phyloP scores from a whole-genome alignment of 2,113 vertebrate species.

The Oncorhynchus mykiss region DNA sequence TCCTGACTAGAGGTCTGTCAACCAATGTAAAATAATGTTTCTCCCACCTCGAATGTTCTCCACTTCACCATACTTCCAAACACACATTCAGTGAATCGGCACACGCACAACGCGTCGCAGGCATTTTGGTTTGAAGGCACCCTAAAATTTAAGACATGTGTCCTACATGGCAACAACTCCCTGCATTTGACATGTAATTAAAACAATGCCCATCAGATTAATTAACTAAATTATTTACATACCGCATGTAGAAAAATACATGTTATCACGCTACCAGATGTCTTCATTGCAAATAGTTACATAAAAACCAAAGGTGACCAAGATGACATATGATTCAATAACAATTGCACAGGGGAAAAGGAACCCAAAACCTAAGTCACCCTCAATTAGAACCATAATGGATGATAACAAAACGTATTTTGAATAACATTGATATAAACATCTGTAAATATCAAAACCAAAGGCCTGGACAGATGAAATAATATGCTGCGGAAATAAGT shows the following conservation, averaged over 20 bases:
- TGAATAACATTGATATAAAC: background rate
- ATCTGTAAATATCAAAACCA: slow-evolving; percentile 37
- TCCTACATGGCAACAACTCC: background rate
- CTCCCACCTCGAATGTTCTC: background rate
- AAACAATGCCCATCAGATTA: too few species aligned
- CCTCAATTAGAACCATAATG: slow-evolving; percentile 15
- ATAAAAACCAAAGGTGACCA: background rate
- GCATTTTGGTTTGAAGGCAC: background rate
- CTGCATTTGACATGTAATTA: background rate
- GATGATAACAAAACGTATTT: background rate
- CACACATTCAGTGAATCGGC: background rate
- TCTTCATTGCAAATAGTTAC: background rate
- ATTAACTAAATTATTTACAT: too few species aligned
- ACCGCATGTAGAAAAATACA: background rate
- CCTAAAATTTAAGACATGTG: background rate
- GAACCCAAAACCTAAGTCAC: slow-evolving; percentile 11
- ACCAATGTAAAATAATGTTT: slow-evolving; percentile 3
- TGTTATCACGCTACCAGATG: background rate
- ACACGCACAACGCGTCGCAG: background rate
- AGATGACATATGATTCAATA: background rate
- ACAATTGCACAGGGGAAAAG: background rate
- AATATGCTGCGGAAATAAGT: slow-evolving; percentile 29
- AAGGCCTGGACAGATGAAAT: slow-evolving; percentile 24
- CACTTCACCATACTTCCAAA: background rate
- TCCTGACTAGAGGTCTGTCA: background rate